These are phyloP conservation scores for Eledona agricola DNA, from an alignment of 2,888 invertebrate species.

Conservation along the genomic window DNA sequence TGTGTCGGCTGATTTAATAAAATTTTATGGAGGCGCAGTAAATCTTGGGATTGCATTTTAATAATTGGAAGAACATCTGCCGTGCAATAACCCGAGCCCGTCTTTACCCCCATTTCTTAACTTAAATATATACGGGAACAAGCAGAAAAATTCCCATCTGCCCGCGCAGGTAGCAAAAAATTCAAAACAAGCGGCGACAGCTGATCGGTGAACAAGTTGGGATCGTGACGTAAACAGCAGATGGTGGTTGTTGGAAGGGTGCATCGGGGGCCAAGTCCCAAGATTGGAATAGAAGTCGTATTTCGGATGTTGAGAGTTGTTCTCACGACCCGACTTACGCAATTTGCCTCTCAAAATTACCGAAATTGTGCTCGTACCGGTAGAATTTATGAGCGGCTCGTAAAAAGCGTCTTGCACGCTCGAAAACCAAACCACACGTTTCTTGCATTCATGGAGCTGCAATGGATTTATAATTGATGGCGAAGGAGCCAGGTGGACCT, in stretches of 20 bases:
- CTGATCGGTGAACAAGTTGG: slow-evolving; percentile 40
- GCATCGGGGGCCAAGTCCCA: slow-evolving; percentile 19
- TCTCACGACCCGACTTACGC: no score
- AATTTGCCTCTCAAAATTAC: slow-evolving; percentile 3
- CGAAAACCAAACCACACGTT: slow-evolving; percentile 7
- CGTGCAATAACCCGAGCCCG: no score
- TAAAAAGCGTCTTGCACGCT: slow-evolving; percentile 1
- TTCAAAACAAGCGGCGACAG: slow-evolving; percentile 34
- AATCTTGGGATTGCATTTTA: slow-evolving; percentile 11
- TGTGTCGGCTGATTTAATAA: no score
- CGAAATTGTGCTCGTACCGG: no score
- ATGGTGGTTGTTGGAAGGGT: slow-evolving; percentile 38
- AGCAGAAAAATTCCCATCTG: slow-evolving; percentile 34
- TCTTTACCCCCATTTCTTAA: slow-evolving; percentile 12
- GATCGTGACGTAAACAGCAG: slow-evolving; percentile 42
- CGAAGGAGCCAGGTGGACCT: slow-evolving; percentile 49
- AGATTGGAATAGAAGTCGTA: slow-evolving; percentile 1
- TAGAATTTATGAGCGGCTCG: slow-evolving; percentile 5
- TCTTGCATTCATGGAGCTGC: slow-evolving; percentile 30
- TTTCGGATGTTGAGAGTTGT: no score
- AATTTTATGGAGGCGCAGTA: no score
- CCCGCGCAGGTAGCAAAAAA: slow-evolving; percentile 35
- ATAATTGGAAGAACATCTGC: slow-evolving; percentile 12
- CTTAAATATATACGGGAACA: slow-evolving; percentile 10
- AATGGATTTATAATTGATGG: slow-evolving; percentile 48